A percentile compares a stretch with the other conserved stretches of the same genome.
Evolutionary conservation across 2,797 vertebrate species (phyloP).

Genomic region (Diplodus sargus): DNA sequence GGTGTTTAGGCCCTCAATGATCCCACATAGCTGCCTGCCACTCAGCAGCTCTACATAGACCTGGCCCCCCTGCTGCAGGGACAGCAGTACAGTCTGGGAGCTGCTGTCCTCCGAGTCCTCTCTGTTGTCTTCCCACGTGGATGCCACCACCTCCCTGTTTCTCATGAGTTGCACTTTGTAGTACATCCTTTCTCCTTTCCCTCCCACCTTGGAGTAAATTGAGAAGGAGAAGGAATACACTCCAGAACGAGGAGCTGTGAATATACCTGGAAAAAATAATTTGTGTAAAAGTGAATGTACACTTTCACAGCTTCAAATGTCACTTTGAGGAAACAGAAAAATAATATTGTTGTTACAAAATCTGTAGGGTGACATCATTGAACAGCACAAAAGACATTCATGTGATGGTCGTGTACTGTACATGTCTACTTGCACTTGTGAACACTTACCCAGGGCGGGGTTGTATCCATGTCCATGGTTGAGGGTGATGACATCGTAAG

Average conservation of each 20-base stretch:
- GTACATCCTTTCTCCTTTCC: constrained; percentile 34
- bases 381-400: neutral
- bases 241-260: constrained; percentile 63
- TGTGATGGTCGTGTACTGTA: too few species aligned
- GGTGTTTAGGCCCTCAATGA: constrained; percentile 50
- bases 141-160: constrained; percentile 49
- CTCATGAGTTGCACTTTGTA: constrained; percentile 67
- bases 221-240: constrained; percentile 71
- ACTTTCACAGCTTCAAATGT: neutral
- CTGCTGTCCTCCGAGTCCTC: constrained; percentile 73
- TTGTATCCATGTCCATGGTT: constrained; percentile 75
- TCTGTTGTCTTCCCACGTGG: constrained; percentile 71
- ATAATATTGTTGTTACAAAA: neutral
- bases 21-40: constrained; percentile 61
- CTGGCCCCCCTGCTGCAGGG: constrained; percentile 61
- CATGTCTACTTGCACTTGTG: neutral
- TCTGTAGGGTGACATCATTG: neutral
- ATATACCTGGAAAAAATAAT: constrained; percentile 43
- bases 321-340: neutral
- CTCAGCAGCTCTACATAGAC: constrained; percentile 67
- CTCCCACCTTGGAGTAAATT: constrained; percentile 44
- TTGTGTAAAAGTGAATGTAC: neutral
- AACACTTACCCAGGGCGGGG: constrained; percentile 58
- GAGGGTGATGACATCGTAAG: constrained; percentile 57
- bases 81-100: constrained; percentile 62